Evolutionary conservation across 2,888 invertebrate species (phyloP).

Genomic region (Invenusta paracnida): DNA sequence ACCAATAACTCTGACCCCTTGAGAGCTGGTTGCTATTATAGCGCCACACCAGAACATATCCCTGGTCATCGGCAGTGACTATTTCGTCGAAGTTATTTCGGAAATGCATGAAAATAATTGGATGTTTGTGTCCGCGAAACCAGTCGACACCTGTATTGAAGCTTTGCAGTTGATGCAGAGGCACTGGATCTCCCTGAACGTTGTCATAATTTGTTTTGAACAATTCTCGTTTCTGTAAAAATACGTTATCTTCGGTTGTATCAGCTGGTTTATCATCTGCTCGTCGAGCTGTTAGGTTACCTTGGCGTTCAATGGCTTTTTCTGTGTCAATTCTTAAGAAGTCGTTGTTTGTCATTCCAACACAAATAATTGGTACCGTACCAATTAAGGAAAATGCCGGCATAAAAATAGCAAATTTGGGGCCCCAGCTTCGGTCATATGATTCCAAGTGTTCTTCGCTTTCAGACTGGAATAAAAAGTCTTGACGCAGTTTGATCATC

Average conservation of each 20-base stretch:
- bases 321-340: constrained; percentile 51
- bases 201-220: constrained; percentile 7
- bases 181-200: neutral
- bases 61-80: constrained; percentile 52
- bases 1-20: constrained; percentile 46
- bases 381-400: constrained; percentile 51
- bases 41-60: constrained; percentile 51
- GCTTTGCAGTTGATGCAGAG: constrained; percentile 44
- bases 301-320: too few relatives aligned
- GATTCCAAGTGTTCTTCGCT: constrained; percentile 48
- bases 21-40: constrained; percentile 48
- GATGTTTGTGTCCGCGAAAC: constrained; percentile 50
- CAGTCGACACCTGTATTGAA: constrained; percentile 51
- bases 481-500: neutral
- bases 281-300: neutral
- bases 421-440: constrained; percentile 47
- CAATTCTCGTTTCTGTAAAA: constrained; percentile 7
- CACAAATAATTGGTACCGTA: constrained; percentile 50
- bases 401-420: constrained; percentile 49
- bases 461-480: constrained; percentile 46
- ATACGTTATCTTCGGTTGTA: neutral
- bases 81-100: constrained; percentile 51
- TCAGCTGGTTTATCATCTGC: neutral
- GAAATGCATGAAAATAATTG: constrained; percentile 50
- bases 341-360: constrained; percentile 50